Conservation (phyloP, 1,140 invertebrate species). For the Bombus superbus region DNA sequence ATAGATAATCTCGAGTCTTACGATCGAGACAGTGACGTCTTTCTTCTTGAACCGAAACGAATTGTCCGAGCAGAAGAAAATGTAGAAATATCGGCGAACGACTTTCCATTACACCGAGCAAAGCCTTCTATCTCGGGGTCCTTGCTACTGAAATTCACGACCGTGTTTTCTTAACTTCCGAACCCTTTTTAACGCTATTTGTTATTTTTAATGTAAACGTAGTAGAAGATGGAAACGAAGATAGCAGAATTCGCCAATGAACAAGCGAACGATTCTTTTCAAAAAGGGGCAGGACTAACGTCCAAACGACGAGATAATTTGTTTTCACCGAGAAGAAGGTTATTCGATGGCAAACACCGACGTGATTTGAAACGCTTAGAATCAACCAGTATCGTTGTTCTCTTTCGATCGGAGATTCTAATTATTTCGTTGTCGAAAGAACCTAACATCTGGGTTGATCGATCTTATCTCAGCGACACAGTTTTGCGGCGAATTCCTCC, state of each 20-base stretch:
- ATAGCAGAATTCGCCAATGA: not conserved
- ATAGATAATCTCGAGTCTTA: slow-evolving; percentile 22
- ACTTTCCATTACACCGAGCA: slow-evolving; percentile 15
- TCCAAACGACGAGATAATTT: not conserved
- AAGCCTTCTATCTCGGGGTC: not conserved
- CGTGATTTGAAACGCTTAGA: not conserved
- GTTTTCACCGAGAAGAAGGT: not conserved
- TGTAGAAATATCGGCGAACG: slow-evolving; percentile 5
- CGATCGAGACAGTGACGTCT: not conserved
- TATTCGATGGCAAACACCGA: not conserved
- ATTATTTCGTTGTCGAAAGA: slow-evolving; percentile 42
- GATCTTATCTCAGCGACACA: slow-evolving; percentile 46
- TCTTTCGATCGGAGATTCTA: slow-evolving; percentile 33
- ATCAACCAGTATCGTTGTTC: not conserved
- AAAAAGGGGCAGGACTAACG: too few relatives aligned
- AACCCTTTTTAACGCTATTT: not conserved
- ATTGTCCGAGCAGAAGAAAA: slow-evolving; percentile 2
- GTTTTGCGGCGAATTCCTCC: slow-evolving; percentile 20
- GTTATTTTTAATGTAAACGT: not conserved
- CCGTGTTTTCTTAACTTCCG: not conserved
- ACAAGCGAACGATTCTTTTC: not conserved
- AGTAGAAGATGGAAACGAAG: not conserved
- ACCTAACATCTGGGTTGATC: slow-evolving; percentile 37
- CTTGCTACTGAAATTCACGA: not conserved
- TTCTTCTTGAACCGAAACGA: not conserved